These are phyloP conservation scores for Morpho achilles DNA, from an alignment of 2,888 invertebrate genomes.

Conservation along the genomic window DNA sequence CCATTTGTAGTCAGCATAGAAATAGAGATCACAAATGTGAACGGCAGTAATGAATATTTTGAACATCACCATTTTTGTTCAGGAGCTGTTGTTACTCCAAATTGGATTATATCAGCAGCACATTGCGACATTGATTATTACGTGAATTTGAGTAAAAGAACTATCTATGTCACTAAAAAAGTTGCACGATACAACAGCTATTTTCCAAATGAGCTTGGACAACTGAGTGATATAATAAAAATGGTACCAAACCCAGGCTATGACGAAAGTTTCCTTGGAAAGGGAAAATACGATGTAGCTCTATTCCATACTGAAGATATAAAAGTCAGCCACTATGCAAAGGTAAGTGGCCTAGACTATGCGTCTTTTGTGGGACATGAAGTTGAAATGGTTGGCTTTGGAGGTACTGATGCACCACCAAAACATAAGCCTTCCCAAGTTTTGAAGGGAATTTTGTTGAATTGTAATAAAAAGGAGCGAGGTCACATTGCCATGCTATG, in stretches of 20 bases:
- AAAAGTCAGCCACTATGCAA: conserved; percentile 2
- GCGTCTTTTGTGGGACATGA: conserved; percentile 3
- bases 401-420: not conserved
- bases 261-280: not conserved
- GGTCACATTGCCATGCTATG: not conserved
- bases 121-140: not conserved
- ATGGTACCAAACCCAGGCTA: not conserved
- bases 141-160: not conserved
- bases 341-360: conserved; percentile 9
- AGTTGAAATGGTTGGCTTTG: not conserved
- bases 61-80: not conserved
- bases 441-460: conserved; percentile 1
- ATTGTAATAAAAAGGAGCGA: not conserved
- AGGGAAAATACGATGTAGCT: not conserved
- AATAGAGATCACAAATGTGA: no score
- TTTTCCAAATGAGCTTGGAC: conserved; percentile 1
- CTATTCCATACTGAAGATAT: conserved; percentile 2
- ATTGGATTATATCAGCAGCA: conserved; percentile 14
- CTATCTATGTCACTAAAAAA: not conserved
- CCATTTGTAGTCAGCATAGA: conserved; percentile 5
- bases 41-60: not conserved
- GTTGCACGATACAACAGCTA: conserved; percentile 8
- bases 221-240: not conserved
- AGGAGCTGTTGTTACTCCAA: conserved; percentile 6
- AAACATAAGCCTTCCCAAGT: conserved; percentile 1